Percentiles rank a stretch among this genome's conserved stretches.
These are phyloP conservation scores for Reinhardtius hippoglossoides DNA, from an alignment of 2,113 vertebrate species.

Conservation along the genomic window DNA sequence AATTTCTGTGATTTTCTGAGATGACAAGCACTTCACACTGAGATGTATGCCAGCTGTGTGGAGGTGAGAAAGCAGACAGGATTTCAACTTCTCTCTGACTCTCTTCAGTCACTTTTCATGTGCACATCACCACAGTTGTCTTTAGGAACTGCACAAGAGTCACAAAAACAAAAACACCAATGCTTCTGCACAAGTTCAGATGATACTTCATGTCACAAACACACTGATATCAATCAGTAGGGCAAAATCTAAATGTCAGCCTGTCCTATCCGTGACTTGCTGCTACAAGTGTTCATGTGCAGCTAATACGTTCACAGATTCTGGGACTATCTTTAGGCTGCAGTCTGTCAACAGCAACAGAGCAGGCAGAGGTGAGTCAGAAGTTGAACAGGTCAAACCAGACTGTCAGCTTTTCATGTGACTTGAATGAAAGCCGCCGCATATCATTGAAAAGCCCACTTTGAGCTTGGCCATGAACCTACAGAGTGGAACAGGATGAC, in stretches of 20 bases:
- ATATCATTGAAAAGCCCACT: background rate
- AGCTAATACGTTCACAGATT: background rate
- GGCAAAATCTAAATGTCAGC: background rate
- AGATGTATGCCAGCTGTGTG: background rate
- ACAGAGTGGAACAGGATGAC: background rate
- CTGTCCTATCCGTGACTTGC: background rate
- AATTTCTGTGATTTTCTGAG: background rate
- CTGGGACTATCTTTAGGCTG: background rate
- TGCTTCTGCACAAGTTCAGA: background rate
- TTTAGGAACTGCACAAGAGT: background rate
- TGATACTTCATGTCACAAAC: background rate
- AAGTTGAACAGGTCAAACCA: constrained; percentile 50
- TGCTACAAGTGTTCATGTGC: background rate
- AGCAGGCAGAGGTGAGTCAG: constrained; percentile 32
- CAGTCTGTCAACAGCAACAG: background rate
- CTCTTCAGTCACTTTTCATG: background rate
- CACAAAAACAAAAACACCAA: background rate
- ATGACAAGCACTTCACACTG: background rate
- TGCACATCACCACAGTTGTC: background rate
- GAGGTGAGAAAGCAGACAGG: background rate
- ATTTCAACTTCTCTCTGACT: background rate
- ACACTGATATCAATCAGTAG: background rate
- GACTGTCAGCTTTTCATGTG: constrained; percentile 1
- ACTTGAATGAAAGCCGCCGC: background rate
- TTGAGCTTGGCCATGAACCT: background rate